A percentile compares a stretch with the other conserved stretches of the same genome.
Conservation (phyloP, 2,797 vertebrate species). For the Peromyscus nudipes region DNA sequence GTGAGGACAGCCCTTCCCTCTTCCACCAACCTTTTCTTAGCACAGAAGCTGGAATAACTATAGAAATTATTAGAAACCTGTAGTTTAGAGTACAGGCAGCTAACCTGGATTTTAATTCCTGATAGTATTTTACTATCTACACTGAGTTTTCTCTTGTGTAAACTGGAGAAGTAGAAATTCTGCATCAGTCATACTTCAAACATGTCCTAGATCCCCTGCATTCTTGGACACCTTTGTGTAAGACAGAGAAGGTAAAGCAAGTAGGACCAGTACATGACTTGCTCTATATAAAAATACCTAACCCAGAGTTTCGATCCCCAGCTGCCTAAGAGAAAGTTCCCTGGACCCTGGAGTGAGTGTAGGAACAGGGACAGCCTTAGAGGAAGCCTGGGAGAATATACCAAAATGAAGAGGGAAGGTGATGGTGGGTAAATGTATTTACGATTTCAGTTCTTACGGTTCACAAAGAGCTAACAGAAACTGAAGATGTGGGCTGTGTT, state of each 20-base stretch:
- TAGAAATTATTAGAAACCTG: neutral
- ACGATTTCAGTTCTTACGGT: neutral
- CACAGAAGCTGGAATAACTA: neutral
- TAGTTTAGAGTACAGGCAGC: neutral
- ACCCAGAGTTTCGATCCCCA: neutral
- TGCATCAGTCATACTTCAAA: neutral
- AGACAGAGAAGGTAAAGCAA: neutral
- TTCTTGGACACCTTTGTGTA: neutral
- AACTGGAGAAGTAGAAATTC: neutral
- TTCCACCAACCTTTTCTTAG: neutral
- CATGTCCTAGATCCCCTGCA: neutral
- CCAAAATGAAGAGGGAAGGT: neutral
- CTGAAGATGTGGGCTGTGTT: neutral
- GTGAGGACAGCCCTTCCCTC: neutral
- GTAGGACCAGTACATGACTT: neutral
- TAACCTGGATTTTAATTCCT: neutral
- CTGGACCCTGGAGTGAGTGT: neutral
- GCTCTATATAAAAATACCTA: neutral
- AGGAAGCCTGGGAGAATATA: neutral
- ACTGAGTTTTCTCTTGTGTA: neutral
- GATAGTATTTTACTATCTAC: neutral
- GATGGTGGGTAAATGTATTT: neutral
- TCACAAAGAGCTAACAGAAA: neutral
- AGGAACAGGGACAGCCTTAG: neutral
- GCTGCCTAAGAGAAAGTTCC: rapidly evolving